phyloP scores from a whole-genome alignment of 2,113 vertebrate genomes.

The Penelope pileata region DNA sequence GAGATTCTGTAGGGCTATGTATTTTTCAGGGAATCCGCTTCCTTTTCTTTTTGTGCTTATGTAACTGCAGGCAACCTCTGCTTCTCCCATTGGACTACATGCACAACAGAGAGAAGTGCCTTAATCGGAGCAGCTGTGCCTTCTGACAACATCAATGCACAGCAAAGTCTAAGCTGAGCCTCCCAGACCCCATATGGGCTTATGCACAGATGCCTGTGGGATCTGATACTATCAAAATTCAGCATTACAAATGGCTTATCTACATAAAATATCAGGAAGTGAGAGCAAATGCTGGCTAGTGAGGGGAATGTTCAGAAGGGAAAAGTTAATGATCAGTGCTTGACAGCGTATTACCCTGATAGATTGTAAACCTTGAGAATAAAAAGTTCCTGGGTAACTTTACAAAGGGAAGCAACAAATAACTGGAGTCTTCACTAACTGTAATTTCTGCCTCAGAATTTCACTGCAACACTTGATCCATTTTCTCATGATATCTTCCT shows the following conservation, averaged over 20 bases:
- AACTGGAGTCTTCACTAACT: background rate
- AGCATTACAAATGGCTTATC: background rate
- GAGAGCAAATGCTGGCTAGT: background rate
- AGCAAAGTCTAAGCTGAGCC: background rate
- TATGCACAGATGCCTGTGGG: background rate
- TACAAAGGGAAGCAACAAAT: background rate
- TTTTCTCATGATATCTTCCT: background rate
- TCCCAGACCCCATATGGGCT: background rate
- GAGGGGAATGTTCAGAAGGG: background rate
- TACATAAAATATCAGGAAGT: background rate
- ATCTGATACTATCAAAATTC: background rate
- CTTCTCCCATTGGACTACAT: background rate
- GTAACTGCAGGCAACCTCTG: background rate
- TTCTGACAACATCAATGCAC: background rate
- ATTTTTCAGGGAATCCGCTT: background rate
- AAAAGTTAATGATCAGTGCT: background rate
- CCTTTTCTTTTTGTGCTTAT: background rate
- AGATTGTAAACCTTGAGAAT: background rate
- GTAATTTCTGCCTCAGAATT: background rate
- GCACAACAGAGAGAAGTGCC: background rate
- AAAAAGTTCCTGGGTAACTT: background rate
- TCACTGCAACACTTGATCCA: background rate
- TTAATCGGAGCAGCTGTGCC: fast-evolving
- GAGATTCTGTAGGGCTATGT: background rate
- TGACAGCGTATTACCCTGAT: background rate